Evolutionary conservation across 2,113 vertebrate genomes (phyloP), one percentile per base, ranked within the genome.

Genomic region (Sprattus sprattus): DNA sequence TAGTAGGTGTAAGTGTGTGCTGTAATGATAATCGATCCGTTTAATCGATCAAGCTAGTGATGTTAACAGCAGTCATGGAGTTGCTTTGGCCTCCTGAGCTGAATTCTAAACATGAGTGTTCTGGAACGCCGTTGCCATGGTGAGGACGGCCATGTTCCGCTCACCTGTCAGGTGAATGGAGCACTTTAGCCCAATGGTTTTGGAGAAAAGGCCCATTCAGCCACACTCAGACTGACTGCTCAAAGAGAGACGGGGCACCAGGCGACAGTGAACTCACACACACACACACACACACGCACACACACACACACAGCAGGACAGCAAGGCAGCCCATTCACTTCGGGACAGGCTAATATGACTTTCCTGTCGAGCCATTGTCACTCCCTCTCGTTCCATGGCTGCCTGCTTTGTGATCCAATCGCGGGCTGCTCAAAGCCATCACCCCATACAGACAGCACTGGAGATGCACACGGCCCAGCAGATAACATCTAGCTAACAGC

Each of bases 311-410:
- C 28, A 39, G 28, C n/a, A 25, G 7, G 10, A n/a, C 7, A n/a
- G 10, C 64, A 67, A n/a, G 50, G 15, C 28, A 6, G 32, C 32
- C 71, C 71, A 39, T 78, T 78, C 13, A 15, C 13, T 8, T 78
- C 39, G 71, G 15, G 71, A 44, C 71, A 78, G 71, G 32, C 25
- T 78, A 28, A 44, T 78, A 78, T 78, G 71, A 78, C 71, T 78
- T 13, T 75, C 28, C 71, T 78, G 71, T 78, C 28, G 32, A 39
- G 71, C 25, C 15, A 78, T 78, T 78, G 64, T 78, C 32, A 78
- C 28, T 78, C 25, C 20, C 11, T 39, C 9, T 4, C 25, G 8
- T 25, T 67, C 64, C n/a, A 3, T 67, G 25, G 64, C 64, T 28
- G 64, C 64, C 15, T 39, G 25, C 71, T 78, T 6, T 15, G 28